Evolutionary conservation across 2,888 invertebrate genomes (phyloP), one percentile per base, ranked within the genome.

Genomic region (Cryptocephalus moraei): DNA sequence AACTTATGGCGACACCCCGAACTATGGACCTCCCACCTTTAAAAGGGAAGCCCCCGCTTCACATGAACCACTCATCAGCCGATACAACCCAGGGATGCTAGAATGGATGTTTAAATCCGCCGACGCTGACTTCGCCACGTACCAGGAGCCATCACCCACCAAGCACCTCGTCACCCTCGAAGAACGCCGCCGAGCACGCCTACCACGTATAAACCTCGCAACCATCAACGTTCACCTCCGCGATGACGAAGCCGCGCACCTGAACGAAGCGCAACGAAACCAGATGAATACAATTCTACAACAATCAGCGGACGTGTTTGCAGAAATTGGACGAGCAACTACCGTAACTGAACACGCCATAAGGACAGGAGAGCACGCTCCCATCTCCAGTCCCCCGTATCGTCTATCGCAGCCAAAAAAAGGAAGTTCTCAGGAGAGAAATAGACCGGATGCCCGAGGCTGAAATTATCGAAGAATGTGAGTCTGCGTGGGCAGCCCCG

Each of bases 401-500:
- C 44, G 62, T 10, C 39, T 65, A 2, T 59, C 64, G 3, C 56
- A 62, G 10, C 39, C n/a, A 45, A 0, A 55, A 54, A 22, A 59
- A 47, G 14, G 50, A 49, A 8, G 45, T 48, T 1, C 48, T 64
- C 1, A 45, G 49, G 10, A 44, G 40, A 31, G 58, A 65, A 48
- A 43, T 66, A 0, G 57, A 61, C 6, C 49, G 49, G 33, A 63
- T 66, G 64, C 46, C 65, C 1, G 36, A 52, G 1, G 55, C 62
- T 2, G 61, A 54, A 0, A 49, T 68, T 1, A 63, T 66, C 1
- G 65, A 68, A 43, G 65, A 66, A 38, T 61, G 61, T 39, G 64
- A 66, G 42, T 66, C 66, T 0, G 56, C 64, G 1, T 68, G 65
- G 64, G 55, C 60, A 1, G 56, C 65, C 8, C 66, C 65, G 4